These are phyloP conservation scores for Todiramphus chloris DNA, from an alignment of 2,113 vertebrate genomes.

Conservation along the genomic window DNA sequence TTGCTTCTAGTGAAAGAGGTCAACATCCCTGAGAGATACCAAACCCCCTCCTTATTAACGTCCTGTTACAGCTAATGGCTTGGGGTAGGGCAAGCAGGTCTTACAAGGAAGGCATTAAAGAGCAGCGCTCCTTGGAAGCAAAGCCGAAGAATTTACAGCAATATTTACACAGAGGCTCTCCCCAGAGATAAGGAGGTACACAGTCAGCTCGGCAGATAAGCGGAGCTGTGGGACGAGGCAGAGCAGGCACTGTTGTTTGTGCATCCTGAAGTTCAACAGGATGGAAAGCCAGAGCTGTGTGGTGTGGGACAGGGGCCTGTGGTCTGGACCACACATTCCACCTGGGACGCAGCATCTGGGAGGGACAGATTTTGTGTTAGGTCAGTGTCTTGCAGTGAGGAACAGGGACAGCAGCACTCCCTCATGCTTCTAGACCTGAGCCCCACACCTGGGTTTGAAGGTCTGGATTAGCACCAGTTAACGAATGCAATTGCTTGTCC, in stretches of 20 bases:
- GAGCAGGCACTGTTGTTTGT: neutral
- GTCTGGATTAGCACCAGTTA: neutral
- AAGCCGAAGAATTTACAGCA: constrained; percentile 70
- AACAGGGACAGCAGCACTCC: neutral
- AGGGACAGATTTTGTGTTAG: neutral
- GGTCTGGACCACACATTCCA: neutral
- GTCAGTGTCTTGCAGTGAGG: neutral
- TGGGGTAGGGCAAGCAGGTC: constrained; percentile 74
- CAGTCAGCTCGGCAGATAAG: constrained; percentile 50
- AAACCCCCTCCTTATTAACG: constrained; percentile 77
- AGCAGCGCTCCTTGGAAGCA: constrained; percentile 63
- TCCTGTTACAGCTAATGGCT: constrained; percentile 79
- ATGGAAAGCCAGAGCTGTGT: neutral
- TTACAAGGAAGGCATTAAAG: constrained; percentile 75
- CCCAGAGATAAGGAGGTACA: constrained; percentile 69
- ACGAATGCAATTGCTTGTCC: neutral
- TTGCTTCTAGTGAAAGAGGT: constrained; percentile 74
- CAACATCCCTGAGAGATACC: constrained; percentile 72
- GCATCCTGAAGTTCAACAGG: constrained; percentile 26
- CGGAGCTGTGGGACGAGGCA: neutral
- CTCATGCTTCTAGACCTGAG: neutral
- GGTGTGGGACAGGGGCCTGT: rapidly evolving
- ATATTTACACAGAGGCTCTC: constrained; percentile 62
- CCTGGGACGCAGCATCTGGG: neutral
- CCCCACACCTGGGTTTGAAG: neutral